phyloP scores from a whole-genome alignment of 2,797 vertebrate species.

The Takifugu rubripes region DNA sequence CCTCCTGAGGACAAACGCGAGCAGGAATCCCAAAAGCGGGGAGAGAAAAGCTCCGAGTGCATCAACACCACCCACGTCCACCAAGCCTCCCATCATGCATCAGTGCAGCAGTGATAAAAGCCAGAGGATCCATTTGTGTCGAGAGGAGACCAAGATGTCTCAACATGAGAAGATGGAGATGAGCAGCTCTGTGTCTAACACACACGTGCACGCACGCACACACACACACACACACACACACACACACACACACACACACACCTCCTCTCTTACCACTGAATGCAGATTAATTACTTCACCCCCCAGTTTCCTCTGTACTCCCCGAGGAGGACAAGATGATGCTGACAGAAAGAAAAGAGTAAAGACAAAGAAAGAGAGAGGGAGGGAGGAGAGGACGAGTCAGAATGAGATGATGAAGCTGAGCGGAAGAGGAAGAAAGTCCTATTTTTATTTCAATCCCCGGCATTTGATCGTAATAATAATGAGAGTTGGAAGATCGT shows the following conservation, averaged over 20 bases:
- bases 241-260: background rate
- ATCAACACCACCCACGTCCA: too few species aligned
- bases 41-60: too few species aligned
- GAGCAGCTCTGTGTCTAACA: too few species aligned
- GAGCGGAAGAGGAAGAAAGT: constrained; percentile 8
- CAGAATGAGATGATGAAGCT: background rate
- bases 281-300: constrained; percentile 50
- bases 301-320: constrained; percentile 38
- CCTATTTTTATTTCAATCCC: constrained; percentile 31
- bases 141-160: too few species aligned
- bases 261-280: constrained; percentile 25
- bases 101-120: too few species aligned
- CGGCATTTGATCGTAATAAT: constrained; percentile 11
- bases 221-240: too few species aligned
- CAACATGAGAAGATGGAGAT: too few species aligned
- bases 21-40: too few species aligned
- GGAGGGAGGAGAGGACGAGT: constrained; percentile 1
- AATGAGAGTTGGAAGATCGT: constrained; percentile 37
- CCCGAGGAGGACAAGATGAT: constrained; percentile 28
- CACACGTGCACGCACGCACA: too few species aligned
- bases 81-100: too few species aligned
- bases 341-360: constrained; percentile 18
- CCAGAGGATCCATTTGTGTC: too few species aligned
- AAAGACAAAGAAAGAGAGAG: constrained; percentile 10
- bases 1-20: too few species aligned